Conservation (phyloP, 30 jellyfish, hydroid and myxozoan species). For the Aurelia aurita complex sp. Pacific region DNA sequence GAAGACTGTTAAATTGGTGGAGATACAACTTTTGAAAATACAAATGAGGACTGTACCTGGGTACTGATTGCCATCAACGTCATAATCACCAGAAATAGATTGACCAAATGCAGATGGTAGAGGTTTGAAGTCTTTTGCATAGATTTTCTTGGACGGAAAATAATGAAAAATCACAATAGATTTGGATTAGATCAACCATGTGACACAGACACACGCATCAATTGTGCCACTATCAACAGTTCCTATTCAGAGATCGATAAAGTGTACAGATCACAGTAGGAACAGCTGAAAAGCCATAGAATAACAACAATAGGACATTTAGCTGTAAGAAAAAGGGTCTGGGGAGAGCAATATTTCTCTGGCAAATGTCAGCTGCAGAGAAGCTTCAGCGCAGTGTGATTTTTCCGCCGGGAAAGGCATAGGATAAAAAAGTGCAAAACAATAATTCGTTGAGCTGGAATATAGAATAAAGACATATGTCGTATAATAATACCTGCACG, state of each 20-base stretch:
- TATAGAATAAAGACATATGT: not conserved
- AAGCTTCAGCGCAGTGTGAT: no score
- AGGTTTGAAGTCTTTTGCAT: constrained; percentile 27
- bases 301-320: no score
- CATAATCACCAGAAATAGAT: constrained; percentile 60
- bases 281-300: no score
- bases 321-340: no score
- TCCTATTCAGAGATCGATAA: no score
- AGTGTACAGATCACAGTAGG: no score
- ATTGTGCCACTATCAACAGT: no score
- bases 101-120: constrained; percentile 53
- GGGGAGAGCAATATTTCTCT: no score
- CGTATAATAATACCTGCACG: constrained; percentile 48
- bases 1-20: no score
- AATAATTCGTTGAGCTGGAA: not conserved
- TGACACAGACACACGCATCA: no score
- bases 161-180: not conserved
- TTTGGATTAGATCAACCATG: not conserved
- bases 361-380: no score
- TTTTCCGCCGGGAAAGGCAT: not conserved
- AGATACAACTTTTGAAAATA: no score
- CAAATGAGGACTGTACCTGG: constrained; percentile 21
- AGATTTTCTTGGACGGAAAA: constrained; percentile 12
- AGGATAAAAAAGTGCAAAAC: not conserved
- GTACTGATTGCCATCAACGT: constrained; percentile 49